Evolutionary conservation across 2,113 vertebrate species (phyloP).

Genomic region (Eudorcas thomsonii): DNA sequence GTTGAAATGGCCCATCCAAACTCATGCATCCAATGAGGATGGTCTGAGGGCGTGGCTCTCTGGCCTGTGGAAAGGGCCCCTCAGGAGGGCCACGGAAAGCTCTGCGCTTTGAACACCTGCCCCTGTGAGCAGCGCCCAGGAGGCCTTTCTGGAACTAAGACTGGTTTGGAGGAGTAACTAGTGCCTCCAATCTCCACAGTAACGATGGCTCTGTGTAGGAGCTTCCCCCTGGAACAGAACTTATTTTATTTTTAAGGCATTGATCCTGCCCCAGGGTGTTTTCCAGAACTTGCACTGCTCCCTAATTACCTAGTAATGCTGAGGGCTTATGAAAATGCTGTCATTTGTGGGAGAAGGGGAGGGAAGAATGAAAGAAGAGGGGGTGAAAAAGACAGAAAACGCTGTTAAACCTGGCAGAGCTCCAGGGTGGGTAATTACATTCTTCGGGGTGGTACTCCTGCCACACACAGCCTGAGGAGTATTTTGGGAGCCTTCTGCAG

Average conservation of each 20-base stretch:
- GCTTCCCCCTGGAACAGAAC: neutral
- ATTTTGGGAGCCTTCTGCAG: conserved; percentile 74
- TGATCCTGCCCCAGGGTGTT: conserved; percentile 54
- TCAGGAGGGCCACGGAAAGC: fast-evolving
- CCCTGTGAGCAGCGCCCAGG: fast-evolving
- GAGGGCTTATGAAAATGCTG: conserved; percentile 68
- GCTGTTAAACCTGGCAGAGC: conserved; percentile 71
- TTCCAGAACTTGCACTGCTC: conserved; percentile 68
- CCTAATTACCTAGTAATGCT: conserved; percentile 58
- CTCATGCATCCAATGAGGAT: fast-evolving
- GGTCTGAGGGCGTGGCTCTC: neutral
- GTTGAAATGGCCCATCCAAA: neutral
- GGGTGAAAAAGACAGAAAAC: conserved; percentile 54
- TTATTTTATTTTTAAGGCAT: neutral
- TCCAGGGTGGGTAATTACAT: conserved; percentile 73
- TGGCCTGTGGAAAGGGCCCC: neutral
- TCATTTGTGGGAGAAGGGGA: conserved; percentile 59
- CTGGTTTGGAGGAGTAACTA: neutral
- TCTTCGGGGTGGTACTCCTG: conserved; percentile 49
- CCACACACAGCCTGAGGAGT: conserved; percentile 69
- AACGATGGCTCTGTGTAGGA: neutral
- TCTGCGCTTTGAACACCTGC: fast-evolving
- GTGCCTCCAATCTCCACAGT: neutral
- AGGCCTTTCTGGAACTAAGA: neutral
- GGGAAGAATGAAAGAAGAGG: conserved; percentile 49